Evolutionary conservation across 2,797 vertebrate species (phyloP).

Genomic region (Ctenopoma multispine): DNA sequence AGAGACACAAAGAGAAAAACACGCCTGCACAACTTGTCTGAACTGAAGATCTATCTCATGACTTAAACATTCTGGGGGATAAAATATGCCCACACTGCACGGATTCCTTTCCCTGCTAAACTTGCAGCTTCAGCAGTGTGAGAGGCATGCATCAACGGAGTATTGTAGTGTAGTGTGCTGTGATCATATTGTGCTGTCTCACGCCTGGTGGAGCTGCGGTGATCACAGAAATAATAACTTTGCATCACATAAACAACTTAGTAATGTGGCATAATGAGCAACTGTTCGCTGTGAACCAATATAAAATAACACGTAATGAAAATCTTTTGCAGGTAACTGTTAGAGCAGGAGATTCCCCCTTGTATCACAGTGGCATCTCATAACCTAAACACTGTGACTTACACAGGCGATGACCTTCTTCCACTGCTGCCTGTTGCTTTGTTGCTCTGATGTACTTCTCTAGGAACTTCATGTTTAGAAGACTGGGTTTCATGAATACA

Average conservation of each 20-base stretch:
- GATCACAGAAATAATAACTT: conserved; percentile 41
- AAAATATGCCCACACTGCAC: conserved; percentile 74
- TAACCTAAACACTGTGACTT: not conserved
- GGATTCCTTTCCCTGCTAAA: conserved; percentile 70
- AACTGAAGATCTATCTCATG: conserved; percentile 74
- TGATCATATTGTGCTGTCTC: conserved; percentile 73
- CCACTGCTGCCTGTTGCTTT: no score
- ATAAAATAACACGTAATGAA: not conserved
- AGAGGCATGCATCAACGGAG: conserved; percentile 74
- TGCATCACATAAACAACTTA: conserved; percentile 26
- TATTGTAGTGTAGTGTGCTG: conserved; percentile 65
- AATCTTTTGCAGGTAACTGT: conserved; percentile 1
- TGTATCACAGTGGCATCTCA: not conserved
- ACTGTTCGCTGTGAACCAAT: not conserved
- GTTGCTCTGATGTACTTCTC: no score
- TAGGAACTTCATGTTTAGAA: no score
- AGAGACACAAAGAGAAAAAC: conserved; percentile 51
- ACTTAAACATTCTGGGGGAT: conserved; percentile 81
- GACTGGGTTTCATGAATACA: not conserved
- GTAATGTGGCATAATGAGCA: conserved; percentile 20
- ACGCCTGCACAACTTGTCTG: conserved; percentile 62
- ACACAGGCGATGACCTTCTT: not conserved
- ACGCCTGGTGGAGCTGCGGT: conserved; percentile 32
- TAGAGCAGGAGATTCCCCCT: not conserved
- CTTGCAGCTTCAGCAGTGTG: conserved; percentile 77